Conservation (phyloP, 1,140 invertebrate species). For the Elysia chlorotica region DNA sequence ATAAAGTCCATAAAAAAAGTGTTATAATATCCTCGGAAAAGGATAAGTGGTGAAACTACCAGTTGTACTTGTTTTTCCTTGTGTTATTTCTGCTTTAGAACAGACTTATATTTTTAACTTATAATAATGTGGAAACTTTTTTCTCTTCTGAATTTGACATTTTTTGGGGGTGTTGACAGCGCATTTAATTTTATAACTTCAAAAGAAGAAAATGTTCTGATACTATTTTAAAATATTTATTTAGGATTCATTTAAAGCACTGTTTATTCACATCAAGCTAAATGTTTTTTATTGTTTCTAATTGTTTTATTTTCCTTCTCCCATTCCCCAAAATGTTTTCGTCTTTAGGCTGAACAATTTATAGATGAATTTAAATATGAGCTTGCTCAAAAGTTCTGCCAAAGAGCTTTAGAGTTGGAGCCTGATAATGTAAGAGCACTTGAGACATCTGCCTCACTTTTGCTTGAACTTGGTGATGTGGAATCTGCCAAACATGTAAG, state of each 20-base stretch:
- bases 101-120: neutral
- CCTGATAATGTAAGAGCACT: conserved; percentile 55
- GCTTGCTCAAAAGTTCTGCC: conserved; percentile 56
- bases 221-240: too few species aligned
- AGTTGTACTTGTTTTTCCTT: neutral
- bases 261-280: neutral
- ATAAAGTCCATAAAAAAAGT: too few species aligned
- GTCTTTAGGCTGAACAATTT: conserved; percentile 57
- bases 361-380: conserved; percentile 58
- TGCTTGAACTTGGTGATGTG: conserved; percentile 57
- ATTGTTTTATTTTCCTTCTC: conserved; percentile 4
- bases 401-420: conserved; percentile 57
- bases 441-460: conserved; percentile 55
- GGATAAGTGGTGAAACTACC: neutral
- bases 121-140: neutral
- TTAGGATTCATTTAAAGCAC: neutral
- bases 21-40: neutral
- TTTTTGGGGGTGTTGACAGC: neutral
- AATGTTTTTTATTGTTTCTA: neutral
- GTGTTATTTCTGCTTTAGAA: neutral
- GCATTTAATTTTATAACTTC: too few species aligned
- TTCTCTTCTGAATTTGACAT: neutral
- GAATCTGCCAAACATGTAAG: conserved; percentile 57
- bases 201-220: too few species aligned
- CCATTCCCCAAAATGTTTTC: too few species aligned